Conservation (phyloP, 2,797 vertebrate genomes). For the Anabacerthia variegaticeps region DNA sequence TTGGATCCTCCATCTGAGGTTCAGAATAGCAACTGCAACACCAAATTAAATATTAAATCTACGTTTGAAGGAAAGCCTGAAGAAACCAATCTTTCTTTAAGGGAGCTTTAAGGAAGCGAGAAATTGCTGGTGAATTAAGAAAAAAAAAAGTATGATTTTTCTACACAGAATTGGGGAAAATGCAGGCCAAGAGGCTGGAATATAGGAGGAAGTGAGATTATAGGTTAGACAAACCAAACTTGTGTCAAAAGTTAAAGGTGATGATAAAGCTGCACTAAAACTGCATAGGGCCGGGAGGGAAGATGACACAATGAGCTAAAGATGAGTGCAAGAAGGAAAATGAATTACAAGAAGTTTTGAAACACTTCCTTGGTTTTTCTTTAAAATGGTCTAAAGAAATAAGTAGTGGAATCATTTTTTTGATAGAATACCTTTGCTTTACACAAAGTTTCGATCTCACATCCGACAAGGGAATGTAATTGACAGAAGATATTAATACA, state of each 20-base stretch:
- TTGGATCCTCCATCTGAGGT: background rate
- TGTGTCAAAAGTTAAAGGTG: background rate
- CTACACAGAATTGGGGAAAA: background rate
- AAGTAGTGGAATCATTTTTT: background rate
- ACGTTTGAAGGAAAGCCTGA: background rate
- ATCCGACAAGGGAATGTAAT: background rate
- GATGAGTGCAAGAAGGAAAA: background rate
- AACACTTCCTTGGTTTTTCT: background rate
- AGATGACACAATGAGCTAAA: background rate
- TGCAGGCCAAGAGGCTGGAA: background rate
- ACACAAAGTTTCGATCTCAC: background rate
- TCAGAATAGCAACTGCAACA: background rate
- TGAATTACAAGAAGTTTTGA: background rate
- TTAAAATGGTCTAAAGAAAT: background rate
- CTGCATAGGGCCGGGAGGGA: background rate
- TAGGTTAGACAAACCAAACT: background rate
- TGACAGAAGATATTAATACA: background rate
- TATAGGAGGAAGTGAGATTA: constrained; percentile 50
- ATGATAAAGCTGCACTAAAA: background rate
- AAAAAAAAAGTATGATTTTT: background rate
- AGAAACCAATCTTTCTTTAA: background rate
- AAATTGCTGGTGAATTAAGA: background rate
- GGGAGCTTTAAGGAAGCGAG: constrained; percentile 13
- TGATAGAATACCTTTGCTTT: background rate
- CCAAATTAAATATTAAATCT: background rate